phyloP scores from a whole-genome alignment of 2,888 invertebrate genomes.

The Nemurella pictetii region DNA sequence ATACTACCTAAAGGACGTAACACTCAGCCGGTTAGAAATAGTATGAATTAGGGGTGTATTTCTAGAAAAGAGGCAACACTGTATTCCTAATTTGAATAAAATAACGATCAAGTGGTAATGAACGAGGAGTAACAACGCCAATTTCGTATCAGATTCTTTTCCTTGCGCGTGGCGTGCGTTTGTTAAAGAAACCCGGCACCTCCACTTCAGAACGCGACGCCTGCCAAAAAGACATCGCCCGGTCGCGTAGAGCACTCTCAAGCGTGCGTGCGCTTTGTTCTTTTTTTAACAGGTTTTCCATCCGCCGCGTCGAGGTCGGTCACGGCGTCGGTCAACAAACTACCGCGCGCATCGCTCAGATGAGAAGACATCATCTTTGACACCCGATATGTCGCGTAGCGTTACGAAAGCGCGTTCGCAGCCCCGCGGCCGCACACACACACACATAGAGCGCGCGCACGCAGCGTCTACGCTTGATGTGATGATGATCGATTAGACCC shows the following conservation, averaged over 20 bases:
- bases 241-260: not conserved
- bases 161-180: not conserved
- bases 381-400: not conserved
- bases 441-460: not conserved
- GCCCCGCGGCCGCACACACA: too few species aligned
- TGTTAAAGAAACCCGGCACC: not conserved
- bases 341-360: not conserved
- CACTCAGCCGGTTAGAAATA: not conserved
- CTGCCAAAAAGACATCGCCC: not conserved
- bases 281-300: not conserved
- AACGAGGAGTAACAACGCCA: not conserved
- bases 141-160: not conserved
- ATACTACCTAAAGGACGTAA: too few species aligned
- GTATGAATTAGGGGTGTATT: not conserved
- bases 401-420: conserved; percentile 1
- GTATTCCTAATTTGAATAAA: not conserved
- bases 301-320: not conserved
- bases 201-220: not conserved
- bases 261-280: not conserved
- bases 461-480: not conserved
- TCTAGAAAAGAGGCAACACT: not conserved
- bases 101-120: not conserved
- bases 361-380: not conserved
- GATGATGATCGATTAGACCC: conserved; percentile 18
- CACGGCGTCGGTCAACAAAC: not conserved